Evolutionary conservation across 2,797 vertebrate genomes (phyloP).

Genomic region (Aeoliscus strigatus): DNA sequence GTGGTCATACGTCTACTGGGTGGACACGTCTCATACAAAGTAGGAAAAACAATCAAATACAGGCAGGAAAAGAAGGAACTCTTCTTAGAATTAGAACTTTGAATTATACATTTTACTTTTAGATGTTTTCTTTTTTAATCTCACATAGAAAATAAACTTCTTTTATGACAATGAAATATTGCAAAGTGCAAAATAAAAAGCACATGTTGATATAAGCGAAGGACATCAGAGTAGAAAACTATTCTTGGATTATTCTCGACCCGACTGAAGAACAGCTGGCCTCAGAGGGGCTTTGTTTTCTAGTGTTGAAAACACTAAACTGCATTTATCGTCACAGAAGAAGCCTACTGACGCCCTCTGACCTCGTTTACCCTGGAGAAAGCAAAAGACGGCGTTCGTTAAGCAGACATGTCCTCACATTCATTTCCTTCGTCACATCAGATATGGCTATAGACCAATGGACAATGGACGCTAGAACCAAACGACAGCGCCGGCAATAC

Average conservation of each 20-base stretch:
- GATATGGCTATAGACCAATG: conserved; percentile 58
- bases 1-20: conserved; percentile 69
- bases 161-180: conserved; percentile 72
- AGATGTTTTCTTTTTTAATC: conserved; percentile 63
- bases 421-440: conserved; percentile 41
- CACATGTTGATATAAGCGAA: conserved; percentile 64
- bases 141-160: conserved; percentile 75
- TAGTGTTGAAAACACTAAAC: conserved; percentile 5
- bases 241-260: conserved; percentile 27
- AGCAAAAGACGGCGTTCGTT: conserved; percentile 13
- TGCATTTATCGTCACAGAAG: neutral
- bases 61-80: conserved; percentile 69
- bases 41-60: conserved; percentile 69
- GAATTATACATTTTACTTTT: conserved; percentile 63
- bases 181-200: conserved; percentile 73
- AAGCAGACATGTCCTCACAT: conserved; percentile 33
- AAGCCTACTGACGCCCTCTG: neutral
- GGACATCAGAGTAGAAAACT: conserved; percentile 65
- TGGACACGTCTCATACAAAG: conserved; percentile 73
- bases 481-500: too few species aligned
- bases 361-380: conserved; percentile 2
- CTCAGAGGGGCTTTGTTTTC: conserved; percentile 13
- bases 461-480: too few species aligned
- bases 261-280: conserved; percentile 47
- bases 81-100: conserved; percentile 62